phyloP scores from a whole-genome alignment of 2,888 invertebrate genomes.

The Morinoia aosen region DNA sequence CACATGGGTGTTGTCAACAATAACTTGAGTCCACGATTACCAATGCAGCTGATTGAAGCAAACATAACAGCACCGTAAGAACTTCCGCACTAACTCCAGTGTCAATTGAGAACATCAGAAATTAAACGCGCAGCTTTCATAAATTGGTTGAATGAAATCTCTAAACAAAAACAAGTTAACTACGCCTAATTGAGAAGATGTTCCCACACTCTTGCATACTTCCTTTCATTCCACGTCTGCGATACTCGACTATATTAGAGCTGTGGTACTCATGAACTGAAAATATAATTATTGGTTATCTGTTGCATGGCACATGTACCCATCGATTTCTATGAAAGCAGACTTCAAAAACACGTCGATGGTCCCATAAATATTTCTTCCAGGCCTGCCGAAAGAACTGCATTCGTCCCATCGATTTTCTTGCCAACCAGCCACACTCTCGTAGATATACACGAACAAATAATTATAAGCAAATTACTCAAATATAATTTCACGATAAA shows the following conservation, averaged over 20 bases:
- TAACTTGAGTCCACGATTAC: neutral
- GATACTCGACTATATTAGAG: neutral
- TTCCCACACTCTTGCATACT: neutral
- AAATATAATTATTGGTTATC: neutral
- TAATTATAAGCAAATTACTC: neutral
- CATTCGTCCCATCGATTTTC: slow-evolving; percentile 43
- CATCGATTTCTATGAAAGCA: neutral
- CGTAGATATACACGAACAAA: neutral
- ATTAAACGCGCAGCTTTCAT: neutral
- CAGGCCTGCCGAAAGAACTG: slow-evolving; percentile 34
- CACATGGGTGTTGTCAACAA: neutral
- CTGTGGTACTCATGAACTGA: neutral
- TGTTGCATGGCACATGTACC: neutral
- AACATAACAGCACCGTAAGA: neutral
- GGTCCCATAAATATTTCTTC: slow-evolving; percentile 23
- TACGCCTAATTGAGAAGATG: neutral
- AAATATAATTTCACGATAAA: neutral
- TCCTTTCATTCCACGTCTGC: neutral
- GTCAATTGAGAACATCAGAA: neutral
- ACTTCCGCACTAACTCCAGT: neutral
- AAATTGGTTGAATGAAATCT: neutral
- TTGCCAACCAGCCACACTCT: neutral
- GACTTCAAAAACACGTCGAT: neutral
- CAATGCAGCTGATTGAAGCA: neutral
- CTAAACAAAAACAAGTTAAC: neutral